Evolutionary conservation across 2,113 vertebrate species (phyloP).

Genomic region (Alaudala cheleensis): DNA sequence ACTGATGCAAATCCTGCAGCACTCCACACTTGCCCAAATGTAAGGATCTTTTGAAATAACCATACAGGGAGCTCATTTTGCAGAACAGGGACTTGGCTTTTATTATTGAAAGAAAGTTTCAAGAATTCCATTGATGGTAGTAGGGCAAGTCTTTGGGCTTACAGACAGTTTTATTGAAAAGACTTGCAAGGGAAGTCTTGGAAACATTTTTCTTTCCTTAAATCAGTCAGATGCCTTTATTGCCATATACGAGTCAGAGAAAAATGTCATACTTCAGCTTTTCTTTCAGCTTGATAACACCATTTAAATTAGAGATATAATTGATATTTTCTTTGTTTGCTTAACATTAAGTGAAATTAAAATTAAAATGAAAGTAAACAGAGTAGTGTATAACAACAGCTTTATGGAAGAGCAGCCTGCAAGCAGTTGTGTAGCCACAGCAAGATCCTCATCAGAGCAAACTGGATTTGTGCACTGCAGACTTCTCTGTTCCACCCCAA

Average conservation of each 20-base stretch:
- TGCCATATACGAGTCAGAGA: background rate
- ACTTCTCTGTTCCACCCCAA: background rate
- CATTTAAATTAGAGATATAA: background rate
- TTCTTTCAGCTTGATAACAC: background rate
- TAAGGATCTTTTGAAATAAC: background rate
- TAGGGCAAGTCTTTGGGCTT: background rate
- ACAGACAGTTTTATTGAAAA: background rate
- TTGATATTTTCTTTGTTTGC: background rate
- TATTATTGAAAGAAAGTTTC: background rate
- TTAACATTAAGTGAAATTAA: background rate
- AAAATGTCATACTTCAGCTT: background rate
- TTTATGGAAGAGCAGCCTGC: background rate
- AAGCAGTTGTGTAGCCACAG: background rate
- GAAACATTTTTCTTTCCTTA: background rate
- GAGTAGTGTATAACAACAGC: background rate
- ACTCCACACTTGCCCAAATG: background rate
- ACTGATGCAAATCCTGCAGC: background rate
- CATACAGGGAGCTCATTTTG: background rate
- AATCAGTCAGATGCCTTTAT: background rate
- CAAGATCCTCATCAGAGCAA: background rate
- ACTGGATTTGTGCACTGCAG: background rate
- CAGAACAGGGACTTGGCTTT: background rate
- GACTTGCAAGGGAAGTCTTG: background rate
- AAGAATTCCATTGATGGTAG: background rate
- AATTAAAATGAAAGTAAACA: background rate